Percentiles rank a stretch among this genome's conserved stretches.
Conservation (phyloP, 2,113 vertebrate species). For the Aspidoscelis tigris region DNA sequence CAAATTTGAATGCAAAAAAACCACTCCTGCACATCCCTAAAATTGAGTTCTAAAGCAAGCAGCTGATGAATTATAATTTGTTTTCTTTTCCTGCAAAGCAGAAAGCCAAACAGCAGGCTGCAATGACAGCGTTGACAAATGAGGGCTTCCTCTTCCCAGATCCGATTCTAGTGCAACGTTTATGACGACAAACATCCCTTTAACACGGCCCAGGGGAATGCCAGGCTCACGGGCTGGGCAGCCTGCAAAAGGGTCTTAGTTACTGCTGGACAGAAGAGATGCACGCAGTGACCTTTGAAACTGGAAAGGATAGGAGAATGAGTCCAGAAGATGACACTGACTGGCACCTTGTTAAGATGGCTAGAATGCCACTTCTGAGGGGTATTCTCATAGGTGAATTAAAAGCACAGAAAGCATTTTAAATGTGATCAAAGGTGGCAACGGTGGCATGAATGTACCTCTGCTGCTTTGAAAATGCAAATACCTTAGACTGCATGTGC, state of each 20-base stretch:
- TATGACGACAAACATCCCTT: conserved; percentile 37
- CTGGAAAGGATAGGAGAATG: conserved; percentile 7
- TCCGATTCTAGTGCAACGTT: neutral
- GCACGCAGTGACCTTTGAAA: neutral
- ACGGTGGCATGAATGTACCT: neutral
- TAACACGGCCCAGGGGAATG: conserved; percentile 30
- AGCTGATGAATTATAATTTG: conserved; percentile 14
- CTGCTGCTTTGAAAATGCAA: neutral
- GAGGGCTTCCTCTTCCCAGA: neutral
- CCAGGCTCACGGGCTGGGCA: conserved; percentile 32
- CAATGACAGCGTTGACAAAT: neutral
- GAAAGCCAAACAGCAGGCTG: conserved; percentile 25
- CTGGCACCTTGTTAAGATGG: conserved; percentile 61
- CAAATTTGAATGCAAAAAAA: too few relatives aligned
- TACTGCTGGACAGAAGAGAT: conserved; percentile 39
- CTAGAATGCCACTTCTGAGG: conserved; percentile 72
- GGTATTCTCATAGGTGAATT: conserved; percentile 39
- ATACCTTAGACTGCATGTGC: neutral
- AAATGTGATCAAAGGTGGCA: neutral
- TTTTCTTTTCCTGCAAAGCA: neutral
- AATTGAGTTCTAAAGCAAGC: neutral
- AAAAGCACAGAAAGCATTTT: neutral
- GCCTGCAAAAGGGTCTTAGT: conserved; percentile 43
- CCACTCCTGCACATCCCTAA: too few relatives aligned
- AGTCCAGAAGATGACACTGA: conserved; percentile 36